Evolutionary conservation across 1,140 invertebrate species (phyloP), one percentile per base, ranked within the genome.

Genomic region (Macrocentrus cingulum): DNA sequence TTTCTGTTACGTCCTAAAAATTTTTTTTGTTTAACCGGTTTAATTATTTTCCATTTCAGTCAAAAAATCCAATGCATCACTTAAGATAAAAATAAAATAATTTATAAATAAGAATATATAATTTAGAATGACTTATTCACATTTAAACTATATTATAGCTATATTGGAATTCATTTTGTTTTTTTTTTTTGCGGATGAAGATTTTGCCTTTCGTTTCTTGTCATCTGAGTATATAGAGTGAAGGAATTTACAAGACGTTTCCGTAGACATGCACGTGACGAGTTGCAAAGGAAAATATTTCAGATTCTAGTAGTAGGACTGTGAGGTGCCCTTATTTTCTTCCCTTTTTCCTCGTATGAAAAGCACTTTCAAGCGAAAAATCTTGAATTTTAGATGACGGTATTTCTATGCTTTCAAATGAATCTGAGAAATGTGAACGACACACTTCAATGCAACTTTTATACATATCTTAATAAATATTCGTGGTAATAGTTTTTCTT

Each of bases 251-350:
- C 45, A 41, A 18, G 37, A 49, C 52, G 22, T 54, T 42, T 29
- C 23, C 22, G 25, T 16, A 54, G 39, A 54, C 25, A 54, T 41
- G 39, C 52, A 25, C n/a, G 39, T 9, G 41, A 25, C 65, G 64
- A 67, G 70, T 67, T 68, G 65, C 65, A 64, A 59, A 51, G 56
- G 63, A 66, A 67, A 70, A 70, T 68, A 67, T 66, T 69, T 63
- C 62, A 59, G 64, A 69, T 68, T 68, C 65, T 67, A 66, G 68
- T n/a, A n/a, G n/a, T 66, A 66, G 68, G 16, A 44, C 9, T 9
- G 16, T 20, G 22, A 22, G n/a, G 15, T 23, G 22, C 16, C 13
- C 23, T 50, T 32, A 4, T 29, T 9, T 29, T 9, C 9, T 9
- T 54, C 29, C 11, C 48, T 51, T 19, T 34, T 51, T 18, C 48